Evolutionary conservation across 2,888 invertebrate species (phyloP).

Genomic region (Macroteleia sp.): DNA sequence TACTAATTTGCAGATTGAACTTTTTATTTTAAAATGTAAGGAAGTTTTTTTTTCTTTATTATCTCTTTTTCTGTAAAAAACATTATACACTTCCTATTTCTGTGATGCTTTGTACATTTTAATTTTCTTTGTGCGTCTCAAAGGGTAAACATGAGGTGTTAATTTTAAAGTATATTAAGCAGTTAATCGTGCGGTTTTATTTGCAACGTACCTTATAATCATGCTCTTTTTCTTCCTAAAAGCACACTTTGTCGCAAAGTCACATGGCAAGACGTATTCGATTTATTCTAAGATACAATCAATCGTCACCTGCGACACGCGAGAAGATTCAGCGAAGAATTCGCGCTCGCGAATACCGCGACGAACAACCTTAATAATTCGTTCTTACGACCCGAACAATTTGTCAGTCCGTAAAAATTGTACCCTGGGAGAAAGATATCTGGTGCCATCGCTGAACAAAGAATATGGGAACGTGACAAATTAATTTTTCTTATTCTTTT

Average conservation of each 20-base stretch:
- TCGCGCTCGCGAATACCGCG: background rate
- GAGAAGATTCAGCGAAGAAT: no score
- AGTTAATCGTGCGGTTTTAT: conserved; percentile 47
- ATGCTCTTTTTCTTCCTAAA: conserved; percentile 28
- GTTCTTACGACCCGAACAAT: no score
- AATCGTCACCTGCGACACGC: conserved; percentile 39
- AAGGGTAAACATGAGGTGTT: conserved; percentile 34
- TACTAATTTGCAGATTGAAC: no score
- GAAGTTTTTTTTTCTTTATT: no score
- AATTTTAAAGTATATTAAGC: conserved; percentile 51
- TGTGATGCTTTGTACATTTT: conserved; percentile 6
- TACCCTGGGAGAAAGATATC: no score
- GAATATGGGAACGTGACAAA: no score
- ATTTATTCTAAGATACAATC: conserved; percentile 54
- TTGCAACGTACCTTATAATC: conserved; percentile 52
- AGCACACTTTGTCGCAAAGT: conserved; percentile 45
- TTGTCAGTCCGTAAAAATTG: no score
- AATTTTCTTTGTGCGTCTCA: conserved; percentile 38
- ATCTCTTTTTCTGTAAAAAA: no score
- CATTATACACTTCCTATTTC: conserved; percentile 24
- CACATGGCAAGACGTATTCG: conserved; percentile 55
- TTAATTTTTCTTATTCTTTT: no score
- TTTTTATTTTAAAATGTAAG: no score
- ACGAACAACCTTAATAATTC: no score
- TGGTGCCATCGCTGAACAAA: no score